phyloP scores from a whole-genome alignment of 2,113 vertebrate species.

The Phainopepla nitens region DNA sequence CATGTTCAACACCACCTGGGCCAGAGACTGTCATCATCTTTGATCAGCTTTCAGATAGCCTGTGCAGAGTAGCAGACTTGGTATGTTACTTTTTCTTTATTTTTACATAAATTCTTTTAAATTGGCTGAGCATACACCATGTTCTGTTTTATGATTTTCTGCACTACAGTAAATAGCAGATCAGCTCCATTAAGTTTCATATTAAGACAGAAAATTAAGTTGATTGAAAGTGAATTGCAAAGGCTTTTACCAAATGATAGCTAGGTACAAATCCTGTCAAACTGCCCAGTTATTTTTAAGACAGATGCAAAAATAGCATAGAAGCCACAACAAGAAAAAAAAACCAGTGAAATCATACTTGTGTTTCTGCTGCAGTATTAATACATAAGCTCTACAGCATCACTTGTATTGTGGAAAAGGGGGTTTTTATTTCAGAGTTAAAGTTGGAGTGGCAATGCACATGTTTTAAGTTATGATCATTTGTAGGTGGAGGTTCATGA shows the following conservation, averaged over 20 bases:
- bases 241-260: not conserved
- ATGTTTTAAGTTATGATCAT: not conserved
- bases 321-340: not conserved
- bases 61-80: slow-evolving; percentile 95
- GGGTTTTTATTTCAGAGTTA: not conserved
- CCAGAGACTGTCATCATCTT: slow-evolving; percentile 81
- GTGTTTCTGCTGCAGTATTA: not conserved
- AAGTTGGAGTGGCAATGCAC: not conserved
- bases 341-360: not conserved
- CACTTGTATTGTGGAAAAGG: not conserved
- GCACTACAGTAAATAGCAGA: not conserved
- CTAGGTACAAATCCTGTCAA: not conserved
- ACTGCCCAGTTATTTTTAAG: not conserved
- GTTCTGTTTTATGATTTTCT: not conserved
- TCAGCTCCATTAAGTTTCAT: not conserved
- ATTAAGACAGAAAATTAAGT: not conserved
- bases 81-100: not conserved
- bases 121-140: not conserved
- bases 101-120: not conserved
- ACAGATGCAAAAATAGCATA: not conserved
- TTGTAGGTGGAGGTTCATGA: not conserved
- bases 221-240: not conserved
- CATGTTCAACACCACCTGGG: slow-evolving; percentile 74
- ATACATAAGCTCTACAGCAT: fast-evolving
- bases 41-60: slow-evolving; percentile 89